Conservation (phyloP, 2,113 vertebrate genomes). For the Rhinolophus ferrumequinum region DNA sequence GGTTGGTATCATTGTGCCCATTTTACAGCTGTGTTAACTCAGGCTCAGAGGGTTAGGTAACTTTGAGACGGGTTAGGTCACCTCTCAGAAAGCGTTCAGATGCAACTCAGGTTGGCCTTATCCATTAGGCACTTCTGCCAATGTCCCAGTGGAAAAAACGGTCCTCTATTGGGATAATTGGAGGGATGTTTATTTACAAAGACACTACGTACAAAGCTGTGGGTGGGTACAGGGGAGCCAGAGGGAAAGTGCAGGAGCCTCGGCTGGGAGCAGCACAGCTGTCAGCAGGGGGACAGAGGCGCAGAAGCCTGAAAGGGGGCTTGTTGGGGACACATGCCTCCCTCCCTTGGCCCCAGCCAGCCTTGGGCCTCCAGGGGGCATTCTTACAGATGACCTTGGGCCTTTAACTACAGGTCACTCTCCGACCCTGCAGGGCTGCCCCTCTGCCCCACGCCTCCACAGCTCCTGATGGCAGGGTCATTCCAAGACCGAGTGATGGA, state of each 20-base stretch:
- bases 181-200: background rate
- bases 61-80: background rate
- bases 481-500: background rate
- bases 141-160: background rate
- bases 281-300: background rate
- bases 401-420: background rate
- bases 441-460: background rate
- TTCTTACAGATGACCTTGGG: background rate
- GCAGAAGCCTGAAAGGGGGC: background rate
- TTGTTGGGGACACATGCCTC: rapidly evolving
- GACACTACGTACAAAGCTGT: background rate
- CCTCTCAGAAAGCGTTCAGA: background rate
- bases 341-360: no score
- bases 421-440: no score
- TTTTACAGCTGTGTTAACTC: background rate
- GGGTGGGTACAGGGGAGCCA: background rate
- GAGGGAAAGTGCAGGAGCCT: no score
- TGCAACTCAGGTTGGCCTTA: background rate
- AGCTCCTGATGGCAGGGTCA: background rate
- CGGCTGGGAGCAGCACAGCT: background rate
- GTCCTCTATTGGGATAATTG: background rate
- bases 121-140: background rate
- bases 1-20: background rate
- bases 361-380: background rate
- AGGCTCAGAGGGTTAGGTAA: background rate